Base-by-base conservation (phyloP, 2,888 invertebrate genomes). In the Chorisops tibialis region DNA sequence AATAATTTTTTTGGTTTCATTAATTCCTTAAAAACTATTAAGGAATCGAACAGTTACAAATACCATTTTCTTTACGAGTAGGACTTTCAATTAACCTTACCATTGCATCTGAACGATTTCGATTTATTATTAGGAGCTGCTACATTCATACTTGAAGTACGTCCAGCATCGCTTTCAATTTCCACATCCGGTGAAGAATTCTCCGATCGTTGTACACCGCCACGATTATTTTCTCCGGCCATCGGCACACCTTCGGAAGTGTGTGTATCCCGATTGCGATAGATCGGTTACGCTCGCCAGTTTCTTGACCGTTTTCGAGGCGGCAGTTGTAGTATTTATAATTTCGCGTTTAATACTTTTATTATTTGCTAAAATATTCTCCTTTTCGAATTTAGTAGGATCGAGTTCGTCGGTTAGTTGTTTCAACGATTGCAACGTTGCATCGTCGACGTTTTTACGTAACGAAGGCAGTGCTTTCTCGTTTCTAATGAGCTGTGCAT, bases 101-200 rank as follows among this genome's bases (percentile, higher is more conserved):
- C 30, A 9, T 30, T 30, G 9, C 16, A 38, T 37, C 19, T 14
- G n/a, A 37, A 14, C 30, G 70, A 18, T 56, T 43, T 41, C 69
- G 52, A 67, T 72, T 2, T 72, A 68, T 1, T 30, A 9, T 73
- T 59, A 41, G 43, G 43, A 43, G 30, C 43, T 21, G 21, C 47
- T 30, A 30, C 35, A 38, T 76, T 76, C 2, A 72, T 73, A 64
- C 79, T 88, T 82, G 69, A 87, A 72, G 74, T 86, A 82, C 64
- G 87, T 83, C 68, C 81, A 39, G 83, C 83, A 73, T 93, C 93
- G 70, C 92, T 93, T 73, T 93, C 93, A 66, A 93, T 93, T n/a
- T 93, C 93, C 70, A 92, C 83, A 78, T 93, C 93, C 0, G 93
- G 93, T 0, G 93, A 93, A 1, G 87, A 81, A 68, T 81, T 83